phyloP scores from a whole-genome alignment of 2,888 invertebrate genomes.

The Acronicta leporina region DNA sequence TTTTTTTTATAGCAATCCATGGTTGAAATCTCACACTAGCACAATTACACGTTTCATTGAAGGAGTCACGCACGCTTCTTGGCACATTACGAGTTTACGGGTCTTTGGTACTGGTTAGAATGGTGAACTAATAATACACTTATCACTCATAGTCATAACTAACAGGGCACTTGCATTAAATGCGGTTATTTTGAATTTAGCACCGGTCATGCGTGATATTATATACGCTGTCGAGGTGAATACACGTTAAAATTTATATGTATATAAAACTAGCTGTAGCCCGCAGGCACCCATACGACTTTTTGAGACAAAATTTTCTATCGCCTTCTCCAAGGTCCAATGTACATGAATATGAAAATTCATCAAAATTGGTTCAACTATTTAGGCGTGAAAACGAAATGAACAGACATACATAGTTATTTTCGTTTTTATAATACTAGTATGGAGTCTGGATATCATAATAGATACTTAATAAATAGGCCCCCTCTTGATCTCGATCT shows the following conservation, averaged over 20 bases:
- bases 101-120: constrained; percentile 42
- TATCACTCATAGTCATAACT: constrained; percentile 36
- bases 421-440: too few species aligned
- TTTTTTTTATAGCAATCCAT: constrained; percentile 64
- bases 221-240: constrained; percentile 17
- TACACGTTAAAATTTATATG: constrained; percentile 1
- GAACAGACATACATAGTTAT: too few species aligned
- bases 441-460: too few species aligned
- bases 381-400: too few species aligned
- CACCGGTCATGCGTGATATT: constrained; percentile 16
- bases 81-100: constrained; percentile 53
- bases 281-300: too few species aligned
- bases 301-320: too few species aligned
- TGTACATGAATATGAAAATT: too few species aligned
- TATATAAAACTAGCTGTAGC: neutral
- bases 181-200: constrained; percentile 32
- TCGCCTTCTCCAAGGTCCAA: too few species aligned
- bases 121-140: constrained; percentile 45
- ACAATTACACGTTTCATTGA: constrained; percentile 51
- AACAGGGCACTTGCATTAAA: constrained; percentile 27
- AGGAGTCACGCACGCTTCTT: constrained; percentile 49
- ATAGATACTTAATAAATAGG: too few species aligned
- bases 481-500: too few species aligned
- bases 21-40: constrained; percentile 62
- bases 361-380: too few species aligned